phyloP scores from a whole-genome alignment of 2,797 vertebrate genomes.

The Choloepus didactylus region DNA sequence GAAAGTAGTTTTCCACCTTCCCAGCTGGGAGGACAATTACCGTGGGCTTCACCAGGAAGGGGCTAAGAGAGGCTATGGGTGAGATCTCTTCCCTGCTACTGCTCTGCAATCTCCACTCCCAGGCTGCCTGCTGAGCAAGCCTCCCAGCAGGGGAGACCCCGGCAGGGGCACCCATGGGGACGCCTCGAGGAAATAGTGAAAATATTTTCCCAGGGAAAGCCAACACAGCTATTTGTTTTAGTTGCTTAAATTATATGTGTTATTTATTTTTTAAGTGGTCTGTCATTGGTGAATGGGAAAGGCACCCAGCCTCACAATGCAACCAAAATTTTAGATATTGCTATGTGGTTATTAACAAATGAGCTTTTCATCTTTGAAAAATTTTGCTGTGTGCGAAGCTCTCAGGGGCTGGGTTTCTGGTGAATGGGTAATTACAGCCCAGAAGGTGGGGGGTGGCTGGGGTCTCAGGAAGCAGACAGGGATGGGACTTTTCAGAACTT shows the following conservation, averaged over 20 bases:
- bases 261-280: slow-evolving; percentile 82
- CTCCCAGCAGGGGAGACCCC: slow-evolving; percentile 78
- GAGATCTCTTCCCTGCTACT: background rate
- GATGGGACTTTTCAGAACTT: background rate
- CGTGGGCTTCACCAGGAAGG: background rate
- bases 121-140: slow-evolving; percentile 55
- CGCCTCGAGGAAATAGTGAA: slow-evolving; percentile 10
- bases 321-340: slow-evolving; percentile 75
- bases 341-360: slow-evolving; percentile 67
- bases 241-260: slow-evolving; percentile 82
- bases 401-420: background rate
- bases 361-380: slow-evolving; percentile 72
- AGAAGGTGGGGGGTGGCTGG: background rate
- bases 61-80: background rate
- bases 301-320: slow-evolving; percentile 71
- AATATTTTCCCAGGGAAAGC: slow-evolving; percentile 78
- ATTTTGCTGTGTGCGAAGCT: background rate
- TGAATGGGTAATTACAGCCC: slow-evolving; percentile 63
- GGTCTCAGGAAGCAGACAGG: background rate
- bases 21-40: background rate
- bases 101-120: background rate
- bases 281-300: slow-evolving; percentile 83
- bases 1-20: background rate
- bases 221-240: slow-evolving; percentile 78
- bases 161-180: slow-evolving; percentile 62